Percentiles rank a stretch among this genome's conserved stretches.
Evolutionary conservation across 1,140 invertebrate genomes (phyloP).

Genomic region (Dendrolimus kikuchii): DNA sequence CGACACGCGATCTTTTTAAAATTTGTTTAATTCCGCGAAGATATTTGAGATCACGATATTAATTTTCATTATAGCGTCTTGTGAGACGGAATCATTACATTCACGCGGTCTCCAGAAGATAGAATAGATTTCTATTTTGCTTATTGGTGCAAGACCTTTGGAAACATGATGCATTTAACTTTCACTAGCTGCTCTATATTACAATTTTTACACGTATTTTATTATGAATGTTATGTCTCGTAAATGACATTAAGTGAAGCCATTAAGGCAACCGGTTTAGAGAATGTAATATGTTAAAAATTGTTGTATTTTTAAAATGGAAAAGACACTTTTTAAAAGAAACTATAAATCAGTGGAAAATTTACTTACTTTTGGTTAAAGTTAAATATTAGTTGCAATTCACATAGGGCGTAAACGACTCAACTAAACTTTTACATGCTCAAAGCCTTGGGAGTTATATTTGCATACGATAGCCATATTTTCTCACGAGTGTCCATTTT

Average conservation of each 20-base stretch:
- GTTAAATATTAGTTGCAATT: slow-evolving; percentile 8
- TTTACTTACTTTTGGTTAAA: no score
- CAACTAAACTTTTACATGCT: slow-evolving; percentile 28
- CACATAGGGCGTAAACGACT: slow-evolving; percentile 47
- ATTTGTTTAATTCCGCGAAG: slow-evolving; percentile 18
- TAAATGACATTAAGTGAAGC: neutral
- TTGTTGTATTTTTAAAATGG: no score
- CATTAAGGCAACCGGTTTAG: neutral
- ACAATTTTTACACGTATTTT: no score
- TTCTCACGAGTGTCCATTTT: slow-evolving; percentile 43
- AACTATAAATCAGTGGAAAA: no score
- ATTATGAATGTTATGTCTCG: neutral
- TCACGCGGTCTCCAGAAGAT: slow-evolving; percentile 29
- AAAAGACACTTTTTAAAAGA: no score
- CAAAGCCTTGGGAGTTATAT: slow-evolving; percentile 14
- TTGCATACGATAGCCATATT: slow-evolving; percentile 27
- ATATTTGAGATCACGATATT: slow-evolving; percentile 40
- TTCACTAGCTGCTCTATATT: slow-evolving; percentile 24
- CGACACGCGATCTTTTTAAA: slow-evolving; percentile 1
- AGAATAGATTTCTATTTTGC: slow-evolving; percentile 47
- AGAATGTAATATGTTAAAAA: neutral
- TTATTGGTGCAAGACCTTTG: slow-evolving; percentile 28
- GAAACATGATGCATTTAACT: slow-evolving; percentile 49
- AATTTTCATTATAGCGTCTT: slow-evolving; percentile 33
- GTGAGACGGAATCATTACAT: slow-evolving; percentile 32